Base-by-base conservation (phyloP, 2,113 vertebrate species). In the Catharus fuscescens region DNA sequence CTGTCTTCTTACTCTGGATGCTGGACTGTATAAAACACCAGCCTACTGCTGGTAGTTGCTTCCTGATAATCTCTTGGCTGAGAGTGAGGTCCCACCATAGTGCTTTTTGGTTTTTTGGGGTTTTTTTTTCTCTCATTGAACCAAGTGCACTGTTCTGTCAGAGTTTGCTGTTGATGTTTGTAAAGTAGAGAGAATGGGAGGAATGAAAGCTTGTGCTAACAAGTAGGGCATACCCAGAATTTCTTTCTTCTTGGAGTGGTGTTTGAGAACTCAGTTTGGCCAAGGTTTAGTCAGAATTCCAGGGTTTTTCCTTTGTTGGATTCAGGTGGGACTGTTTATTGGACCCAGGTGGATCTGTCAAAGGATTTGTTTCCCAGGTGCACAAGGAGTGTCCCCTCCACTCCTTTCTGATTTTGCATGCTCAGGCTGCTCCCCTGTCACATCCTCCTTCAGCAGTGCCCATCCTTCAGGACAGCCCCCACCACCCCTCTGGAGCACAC, bases 71-170 rank as follows among this genome's bases (percentile, higher is more conserved):
- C 42, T 78, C 67, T 25, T 40, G 42, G 42, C 5, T 50, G 36
- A 47, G 8, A 7, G 10, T 48, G 76, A 54, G 24, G 14, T 61
- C n/a, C 17, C 28, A 36, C 14, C 5, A 18, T 6, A 44, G 29
- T n/a, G 20, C 1, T 69, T 38, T 53, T 6, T 47, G 14, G 1
- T 34, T 31, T 53, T 4, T 36, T 53, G 7, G 0, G 0, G 11
- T 60, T 62, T 34, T 7, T 7, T 6, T 40, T 73, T 50, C 31
- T 2, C 4, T 2, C 6, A 21, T 56, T 69, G 29, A 81, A 60
- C 7, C 11, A 54, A 48, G 6, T 19, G 11, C 8, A n/a, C 2
- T 3, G 1, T 44, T 88, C 56, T 50, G 23, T n/a, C 24, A 14
- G 47, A 45, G 29, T 59, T 92, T 59, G 15, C 18, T 87, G 31